Evolutionary conservation across 2,113 vertebrate species (phyloP).

Genomic region (Grammomys surdaster): DNA sequence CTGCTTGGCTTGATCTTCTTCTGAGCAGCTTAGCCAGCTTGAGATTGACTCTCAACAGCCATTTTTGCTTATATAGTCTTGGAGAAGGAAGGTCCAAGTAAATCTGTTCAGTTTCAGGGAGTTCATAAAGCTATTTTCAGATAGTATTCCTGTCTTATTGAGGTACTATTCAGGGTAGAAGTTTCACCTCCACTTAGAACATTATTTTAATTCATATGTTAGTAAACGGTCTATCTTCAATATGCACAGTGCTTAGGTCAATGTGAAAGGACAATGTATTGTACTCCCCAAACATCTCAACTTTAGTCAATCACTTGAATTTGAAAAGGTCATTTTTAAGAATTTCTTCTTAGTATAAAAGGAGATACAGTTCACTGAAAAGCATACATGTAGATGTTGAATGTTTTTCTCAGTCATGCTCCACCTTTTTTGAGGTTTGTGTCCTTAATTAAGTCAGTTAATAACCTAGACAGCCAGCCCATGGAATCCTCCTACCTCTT

Average conservation of each 20-base stretch:
- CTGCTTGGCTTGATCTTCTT: not conserved
- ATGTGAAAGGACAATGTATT: not conserved
- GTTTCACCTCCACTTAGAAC: not conserved
- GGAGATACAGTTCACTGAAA: not conserved
- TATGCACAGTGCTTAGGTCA: not conserved
- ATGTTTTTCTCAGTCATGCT: not conserved
- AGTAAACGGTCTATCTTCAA: not conserved
- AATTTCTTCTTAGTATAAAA: not conserved
- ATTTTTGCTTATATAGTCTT: not conserved
- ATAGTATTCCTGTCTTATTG: not conserved
- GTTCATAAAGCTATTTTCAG: not conserved
- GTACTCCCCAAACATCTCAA: not conserved
- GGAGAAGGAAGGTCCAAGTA: not conserved
- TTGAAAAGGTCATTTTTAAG: not conserved
- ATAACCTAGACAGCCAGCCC: not conserved
- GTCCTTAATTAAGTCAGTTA: not conserved
- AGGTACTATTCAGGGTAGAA: not conserved
- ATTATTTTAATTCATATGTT: not conserved
- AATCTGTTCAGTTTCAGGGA: not conserved
- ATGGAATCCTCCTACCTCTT: not conserved
- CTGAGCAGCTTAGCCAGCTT: not conserved
- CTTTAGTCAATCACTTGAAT: not conserved
- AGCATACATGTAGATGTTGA: not conserved
- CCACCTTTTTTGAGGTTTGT: not conserved
- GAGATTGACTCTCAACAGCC: not conserved